Evolutionary conservation across 64 coral and sea anemone genomes (phyloP).

Genomic region (Stichodactyla mertensii): DNA sequence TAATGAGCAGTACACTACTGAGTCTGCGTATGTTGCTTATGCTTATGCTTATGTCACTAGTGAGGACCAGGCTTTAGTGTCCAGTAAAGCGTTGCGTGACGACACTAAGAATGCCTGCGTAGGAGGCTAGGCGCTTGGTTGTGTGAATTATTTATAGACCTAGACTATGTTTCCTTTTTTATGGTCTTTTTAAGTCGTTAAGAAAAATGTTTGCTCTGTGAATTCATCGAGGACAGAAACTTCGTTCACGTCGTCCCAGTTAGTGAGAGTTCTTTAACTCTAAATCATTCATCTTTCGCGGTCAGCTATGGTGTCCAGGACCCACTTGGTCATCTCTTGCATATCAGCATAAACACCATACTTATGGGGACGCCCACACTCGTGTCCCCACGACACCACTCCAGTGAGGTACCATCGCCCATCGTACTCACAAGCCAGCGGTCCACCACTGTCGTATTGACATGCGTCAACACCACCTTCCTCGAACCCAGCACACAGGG

Average conservation of each 20-base stretch:
- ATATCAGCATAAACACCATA: constrained; percentile 67
- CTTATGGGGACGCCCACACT: constrained; percentile 48
- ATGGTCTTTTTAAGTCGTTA: not conserved
- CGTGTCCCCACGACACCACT: constrained; percentile 62
- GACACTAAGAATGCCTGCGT: too few species aligned
- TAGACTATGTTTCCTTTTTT: too few species aligned
- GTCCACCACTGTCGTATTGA: constrained; percentile 65
- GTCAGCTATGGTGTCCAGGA: constrained; percentile 11
- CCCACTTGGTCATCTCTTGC: constrained; percentile 42
- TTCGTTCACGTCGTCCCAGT: too few species aligned
- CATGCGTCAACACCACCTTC: constrained; percentile 57
- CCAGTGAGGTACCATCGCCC: constrained; percentile 62
- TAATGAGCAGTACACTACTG: too few species aligned
- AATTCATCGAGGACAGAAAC: not conserved
- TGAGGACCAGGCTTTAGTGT: too few species aligned
- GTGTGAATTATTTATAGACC: too few species aligned
- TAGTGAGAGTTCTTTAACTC: not conserved
- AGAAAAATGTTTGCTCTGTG: not conserved
- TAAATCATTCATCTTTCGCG: not conserved
- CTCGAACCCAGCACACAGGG: constrained; percentile 59
- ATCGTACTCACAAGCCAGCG: constrained; percentile 40
- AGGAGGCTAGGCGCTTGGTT: too few species aligned
- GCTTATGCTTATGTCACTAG: too few species aligned
- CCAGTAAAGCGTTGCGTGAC: too few species aligned
- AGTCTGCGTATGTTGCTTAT: too few species aligned